phyloP scores from a whole-genome alignment of 2,113 vertebrate species.

The Ammodytes marinus region DNA sequence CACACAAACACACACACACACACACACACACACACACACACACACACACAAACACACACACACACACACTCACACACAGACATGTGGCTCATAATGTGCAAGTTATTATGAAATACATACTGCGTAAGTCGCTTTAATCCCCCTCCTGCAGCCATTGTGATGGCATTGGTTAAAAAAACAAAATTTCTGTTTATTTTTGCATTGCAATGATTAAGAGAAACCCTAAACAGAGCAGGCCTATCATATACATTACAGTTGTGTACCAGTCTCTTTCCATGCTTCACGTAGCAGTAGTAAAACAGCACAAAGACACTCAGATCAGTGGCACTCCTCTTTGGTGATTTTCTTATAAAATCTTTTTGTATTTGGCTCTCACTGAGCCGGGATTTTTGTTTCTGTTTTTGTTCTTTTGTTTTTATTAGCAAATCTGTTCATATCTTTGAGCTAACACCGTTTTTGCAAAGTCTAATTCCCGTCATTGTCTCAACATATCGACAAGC shows the following conservation, averaged over 20 bases:
- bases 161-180: slow-evolving; percentile 26
- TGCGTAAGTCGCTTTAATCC: slow-evolving; percentile 1
- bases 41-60: neutral
- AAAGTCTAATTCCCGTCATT: slow-evolving; percentile 31
- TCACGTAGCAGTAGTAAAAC: slow-evolving; percentile 13
- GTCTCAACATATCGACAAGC: slow-evolving; percentile 48
- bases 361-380: neutral
- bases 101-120: slow-evolving; percentile 14
- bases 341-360: slow-evolving; percentile 1
- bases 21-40: neutral
- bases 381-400: neutral
- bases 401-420: neutral
- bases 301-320: neutral
- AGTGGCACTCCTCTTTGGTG: slow-evolving; percentile 4
- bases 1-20: neutral
- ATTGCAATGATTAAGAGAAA: slow-evolving; percentile 12
- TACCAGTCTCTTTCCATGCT: neutral
- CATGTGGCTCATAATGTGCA: slow-evolving; percentile 24
- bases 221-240: slow-evolving; percentile 14
- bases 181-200: slow-evolving; percentile 40
- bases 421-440: neutral
- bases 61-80: neutral
- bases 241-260: slow-evolving; percentile 10
- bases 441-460: neutral
- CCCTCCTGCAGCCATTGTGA: slow-evolving; percentile 29